Percentiles rank a stretch among this genome's conserved stretches.
These are phyloP conservation scores for Pissodes strobi DNA, from an alignment of 1,140 invertebrate genomes.

Conservation along the genomic window DNA sequence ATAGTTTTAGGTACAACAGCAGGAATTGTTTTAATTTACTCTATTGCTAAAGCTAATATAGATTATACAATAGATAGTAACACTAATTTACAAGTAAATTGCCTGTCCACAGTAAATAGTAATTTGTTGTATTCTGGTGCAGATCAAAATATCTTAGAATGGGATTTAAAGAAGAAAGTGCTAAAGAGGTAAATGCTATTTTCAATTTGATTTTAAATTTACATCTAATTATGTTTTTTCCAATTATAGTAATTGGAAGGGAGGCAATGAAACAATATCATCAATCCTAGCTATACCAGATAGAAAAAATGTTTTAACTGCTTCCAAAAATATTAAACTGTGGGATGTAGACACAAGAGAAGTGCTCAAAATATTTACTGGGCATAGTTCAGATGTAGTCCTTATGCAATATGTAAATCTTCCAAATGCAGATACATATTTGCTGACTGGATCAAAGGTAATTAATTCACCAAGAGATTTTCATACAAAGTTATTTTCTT, in stretches of 20 bases:
- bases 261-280: constrained; percentile 67
- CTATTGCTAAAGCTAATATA: constrained; percentile 65
- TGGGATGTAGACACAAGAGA: constrained; percentile 66
- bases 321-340: constrained; percentile 67
- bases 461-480: not conserved
- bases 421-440: constrained; percentile 57
- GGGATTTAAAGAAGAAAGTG: constrained; percentile 55
- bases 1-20: constrained; percentile 68
- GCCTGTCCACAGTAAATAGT: constrained; percentile 54
- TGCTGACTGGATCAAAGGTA: constrained; percentile 64
- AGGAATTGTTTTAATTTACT: constrained; percentile 70
- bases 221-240: not conserved
- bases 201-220: constrained; percentile 5
- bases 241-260: constrained; percentile 63
- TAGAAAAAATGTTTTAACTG: constrained; percentile 66
- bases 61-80: constrained; percentile 57
- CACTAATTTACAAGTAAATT: constrained; percentile 55
- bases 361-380: constrained; percentile 67
- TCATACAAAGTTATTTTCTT: too few relatives aligned
- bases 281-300: constrained; percentile 68
- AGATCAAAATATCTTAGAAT: constrained; percentile 59
- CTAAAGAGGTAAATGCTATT: constrained; percentile 40
- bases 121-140: constrained; percentile 58
- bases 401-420: constrained; percentile 59
- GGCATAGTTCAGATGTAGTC: constrained; percentile 68